Base-by-base conservation (phyloP, 2,113 vertebrate species). In the Sigmodon hispidus region DNA sequence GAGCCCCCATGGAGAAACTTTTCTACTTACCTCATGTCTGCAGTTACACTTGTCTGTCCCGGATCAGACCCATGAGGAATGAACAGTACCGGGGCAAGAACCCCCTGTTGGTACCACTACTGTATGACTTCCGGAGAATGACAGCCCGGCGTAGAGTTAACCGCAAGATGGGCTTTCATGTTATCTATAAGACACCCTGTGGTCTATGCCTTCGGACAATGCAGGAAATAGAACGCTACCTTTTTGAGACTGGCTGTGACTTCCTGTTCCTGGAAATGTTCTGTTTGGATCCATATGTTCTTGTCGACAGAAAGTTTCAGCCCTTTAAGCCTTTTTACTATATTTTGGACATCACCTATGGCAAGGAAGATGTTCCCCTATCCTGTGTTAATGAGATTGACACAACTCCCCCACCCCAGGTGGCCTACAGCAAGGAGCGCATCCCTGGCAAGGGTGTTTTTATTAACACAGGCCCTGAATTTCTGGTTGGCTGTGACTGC, bases 351-450 rank as follows among this genome's bases (percentile, higher is more conserved):
- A 99, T 99, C 94, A 99, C 99, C 2, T 95, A 97, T 9, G 99
- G 99, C 50, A 98, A 96, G 65, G 99, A 99, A 98, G 99, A 99
- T 87, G 99, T 99, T 96, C 99, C 99, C 0, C 98, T 99, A 2
- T 99, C 99, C 40, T 99, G 99, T 0, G 99, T 99, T 97, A 99
- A 99, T 5, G 99, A 99, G 98, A 99, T 99, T 7, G 99, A 99
- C 94, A 98, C 57, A 94, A 99, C 99, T 0, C 99, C 99, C 0
- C 99, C 99, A 0, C 99, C 99, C 2, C 98, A 99, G 75, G 99
- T 99, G 96, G 99, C 99, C 21, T 99, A 99, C 98, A 99, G 99
- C 99, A 99, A 99, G 94, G 99, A 99, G 93, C 97, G 99, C 40
- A 99, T 99, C 95, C 99, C 99, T 0, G 99, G 99, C 34, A 99